A percentile compares a stretch with the other conserved stretches of the same genome.
phyloP scores from a whole-genome alignment of 2,797 vertebrate genomes.

The Semotilus atromaculatus region DNA sequence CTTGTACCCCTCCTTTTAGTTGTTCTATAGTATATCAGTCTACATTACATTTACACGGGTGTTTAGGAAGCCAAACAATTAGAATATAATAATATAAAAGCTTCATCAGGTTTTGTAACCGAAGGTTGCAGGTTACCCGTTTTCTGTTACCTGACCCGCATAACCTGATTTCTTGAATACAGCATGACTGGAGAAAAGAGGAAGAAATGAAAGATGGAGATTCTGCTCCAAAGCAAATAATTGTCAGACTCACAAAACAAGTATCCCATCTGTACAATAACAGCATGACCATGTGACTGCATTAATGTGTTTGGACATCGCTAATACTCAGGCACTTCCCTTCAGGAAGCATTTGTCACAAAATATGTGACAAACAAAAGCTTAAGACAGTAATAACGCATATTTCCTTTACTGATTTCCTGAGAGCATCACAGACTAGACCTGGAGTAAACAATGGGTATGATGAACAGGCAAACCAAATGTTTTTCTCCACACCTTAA shows the following conservation, averaged over 20 bases:
- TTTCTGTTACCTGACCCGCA: background rate
- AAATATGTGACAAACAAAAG: constrained; percentile 42
- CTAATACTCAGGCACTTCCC: background rate
- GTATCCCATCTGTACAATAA: background rate
- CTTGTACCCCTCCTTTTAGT: background rate
- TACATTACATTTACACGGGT: background rate
- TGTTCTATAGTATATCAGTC: background rate
- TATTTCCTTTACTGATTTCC: constrained; percentile 41
- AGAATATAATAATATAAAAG: background rate
- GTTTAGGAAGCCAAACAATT: background rate
- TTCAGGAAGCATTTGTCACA: constrained; percentile 35
- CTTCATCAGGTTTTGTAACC: background rate
- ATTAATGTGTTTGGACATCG: background rate
- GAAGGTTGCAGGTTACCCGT: background rate
- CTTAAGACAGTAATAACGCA: constrained; percentile 41
- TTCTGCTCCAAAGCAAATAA: constrained; percentile 17
- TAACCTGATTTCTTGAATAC: constrained; percentile 2
- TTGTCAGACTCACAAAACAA: background rate
- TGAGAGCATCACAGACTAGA: constrained; percentile 28
- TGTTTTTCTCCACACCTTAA: constrained; percentile 47
- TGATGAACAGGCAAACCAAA: constrained; percentile 40
- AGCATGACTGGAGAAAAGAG: background rate
- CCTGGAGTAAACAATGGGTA: constrained; percentile 26
- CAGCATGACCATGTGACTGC: background rate
- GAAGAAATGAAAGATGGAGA: background rate